A percentile compares a stretch with the other conserved stretches of the same genome.
Evolutionary conservation across 2,888 invertebrate genomes (phyloP).

Genomic region (Cyaniris semiargus): DNA sequence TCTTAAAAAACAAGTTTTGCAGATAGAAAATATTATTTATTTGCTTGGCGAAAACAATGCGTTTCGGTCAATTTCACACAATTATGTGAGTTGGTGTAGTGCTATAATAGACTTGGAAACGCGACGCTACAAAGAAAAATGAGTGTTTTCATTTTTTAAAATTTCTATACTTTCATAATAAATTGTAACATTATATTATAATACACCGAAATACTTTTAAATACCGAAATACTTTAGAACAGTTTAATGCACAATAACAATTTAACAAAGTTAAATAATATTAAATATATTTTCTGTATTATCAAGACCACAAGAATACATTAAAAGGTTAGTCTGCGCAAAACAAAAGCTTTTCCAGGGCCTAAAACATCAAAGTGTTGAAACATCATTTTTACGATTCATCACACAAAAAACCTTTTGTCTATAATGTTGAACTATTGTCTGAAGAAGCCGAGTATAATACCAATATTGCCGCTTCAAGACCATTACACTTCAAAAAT

Average conservation of each 20-base stretch:
- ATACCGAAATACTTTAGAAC: not conserved
- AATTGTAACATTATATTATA: not conserved
- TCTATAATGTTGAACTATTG: conserved; percentile 39
- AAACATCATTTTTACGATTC: conserved; percentile 2
- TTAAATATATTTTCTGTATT: not conserved
- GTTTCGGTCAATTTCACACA: conserved; percentile 45
- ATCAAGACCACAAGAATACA: not conserved
- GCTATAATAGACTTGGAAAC: conserved; percentile 15
- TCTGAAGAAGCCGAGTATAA: conserved; percentile 61
- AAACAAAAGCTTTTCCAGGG: not conserved
- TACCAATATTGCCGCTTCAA: conserved; percentile 41
- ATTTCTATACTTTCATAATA: not conserved
- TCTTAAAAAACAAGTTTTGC: not conserved
- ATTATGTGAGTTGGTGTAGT: conserved; percentile 35
- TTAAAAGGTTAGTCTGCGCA: not conserved
- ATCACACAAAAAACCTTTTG: conserved; percentile 20
- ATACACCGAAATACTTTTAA: not conserved
- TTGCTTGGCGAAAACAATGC: conserved; percentile 37
- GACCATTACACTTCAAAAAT: conserved; percentile 61
- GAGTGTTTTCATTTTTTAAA: conserved; percentile 5
- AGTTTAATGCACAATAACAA: no score
- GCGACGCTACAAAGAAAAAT: not conserved
- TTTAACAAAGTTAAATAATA: no score
- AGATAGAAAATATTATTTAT: conserved; percentile 30
- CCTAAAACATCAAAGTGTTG: conserved; percentile 8